Conservation (phyloP, 2,113 vertebrate genomes). For the Nycticorax nycticorax region DNA sequence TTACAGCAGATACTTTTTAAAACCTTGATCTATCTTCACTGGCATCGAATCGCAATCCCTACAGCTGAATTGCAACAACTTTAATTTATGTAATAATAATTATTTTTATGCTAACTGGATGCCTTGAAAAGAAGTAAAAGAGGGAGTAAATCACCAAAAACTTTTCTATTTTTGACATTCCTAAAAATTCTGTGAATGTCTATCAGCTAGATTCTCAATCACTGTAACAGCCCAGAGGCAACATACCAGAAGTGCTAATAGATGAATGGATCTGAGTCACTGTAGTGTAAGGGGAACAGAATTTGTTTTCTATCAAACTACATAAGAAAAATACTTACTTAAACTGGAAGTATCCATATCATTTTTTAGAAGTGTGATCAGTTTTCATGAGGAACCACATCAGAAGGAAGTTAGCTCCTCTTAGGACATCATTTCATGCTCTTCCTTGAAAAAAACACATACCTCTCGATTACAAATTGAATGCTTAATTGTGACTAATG, state of each 20-base stretch:
- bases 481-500: not conserved
- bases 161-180: not conserved
- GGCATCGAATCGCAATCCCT: constrained; percentile 23
- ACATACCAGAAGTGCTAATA: not conserved
- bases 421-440: not conserved
- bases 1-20: constrained; percentile 55
- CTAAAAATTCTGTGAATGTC: not conserved
- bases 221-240: not conserved
- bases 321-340: not conserved
- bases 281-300: not conserved
- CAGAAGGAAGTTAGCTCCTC: not conserved
- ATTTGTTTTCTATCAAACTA: not conserved
- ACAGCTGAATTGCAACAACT: constrained; percentile 55
- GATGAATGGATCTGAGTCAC: not conserved
- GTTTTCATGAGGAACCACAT: not conserved
- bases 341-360: not conserved
- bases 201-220: not conserved
- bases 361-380: not conserved
- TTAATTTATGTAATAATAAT: constrained; percentile 47
- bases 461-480: not conserved
- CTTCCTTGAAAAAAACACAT: not conserved
- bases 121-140: not conserved
- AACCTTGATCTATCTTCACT: constrained; percentile 46
- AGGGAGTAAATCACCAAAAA: not conserved
- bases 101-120: constrained; percentile 25